Evolutionary conservation across 2,797 vertebrate genomes (phyloP), one percentile per base, ranked within the genome.

Genomic region (Anguilla marmorata): DNA sequence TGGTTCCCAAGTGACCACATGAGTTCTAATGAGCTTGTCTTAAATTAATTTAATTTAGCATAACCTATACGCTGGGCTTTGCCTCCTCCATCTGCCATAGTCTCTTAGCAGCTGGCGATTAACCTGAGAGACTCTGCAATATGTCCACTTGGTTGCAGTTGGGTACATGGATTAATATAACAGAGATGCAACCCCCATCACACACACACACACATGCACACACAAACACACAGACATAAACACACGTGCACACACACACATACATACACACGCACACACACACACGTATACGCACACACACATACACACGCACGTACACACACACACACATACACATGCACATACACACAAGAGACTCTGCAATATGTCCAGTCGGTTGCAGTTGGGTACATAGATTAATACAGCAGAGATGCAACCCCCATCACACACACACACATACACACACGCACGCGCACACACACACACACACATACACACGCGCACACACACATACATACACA

Each of bases 1-100:
- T 90, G 76, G 91, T 94, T 89, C 88, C 91, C 14, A 85, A 90
- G 89, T 90, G 90, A 89, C 91, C 88, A 90, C 90, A 88, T 72
- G 33, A 90, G 91, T 87, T 88, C 93, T 94, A 94, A 94, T 93
- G 91, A 94, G 91, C 89, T 90, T 88, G 90, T 92, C 90, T 92
- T 89, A 86, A 80, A 88, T 91, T 93, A 91, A 94, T 94, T 93
- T 89, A 88, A 93, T 94, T 93, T 90, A 80, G 74, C 92, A 89
- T 83, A 88, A 91, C 88, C 90, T 88, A 33, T 91, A 88, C 84
- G 3, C 82, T 88, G 88, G 91, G 90, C 87, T 84, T 14, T 86
- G 14, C 85, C 86, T 88, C 79, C 79, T 82, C 88, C 0, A 85
- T 88, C 87, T 88, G 89, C 89, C 87, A 58, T n/a, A 86, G 63